Evolutionary conservation across 2,888 invertebrate genomes (phyloP), one percentile per base, ranked within the genome.

Genomic region (Nephrotoma guestfalica): DNA sequence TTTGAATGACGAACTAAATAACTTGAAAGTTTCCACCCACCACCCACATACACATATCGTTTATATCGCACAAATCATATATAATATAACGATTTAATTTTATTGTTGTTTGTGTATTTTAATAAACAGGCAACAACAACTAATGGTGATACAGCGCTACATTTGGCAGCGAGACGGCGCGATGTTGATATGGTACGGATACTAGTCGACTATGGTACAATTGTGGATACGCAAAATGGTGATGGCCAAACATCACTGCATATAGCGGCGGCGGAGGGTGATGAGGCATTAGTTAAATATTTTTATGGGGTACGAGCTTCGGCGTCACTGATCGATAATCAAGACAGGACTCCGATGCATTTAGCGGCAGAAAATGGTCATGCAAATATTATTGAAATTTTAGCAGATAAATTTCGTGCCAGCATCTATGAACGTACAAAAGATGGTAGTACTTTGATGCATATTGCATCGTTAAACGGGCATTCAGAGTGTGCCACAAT

Each of bases 401-500:
- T 99, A 86, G 97, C 98, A 0, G 99, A 99, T 91, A 99, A 99
- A 92, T 99, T 98, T 92, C 97, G 97, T 91, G 98, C 99, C 2
- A 98, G 98, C 88, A 97, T 99, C 89, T 96, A 97, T 90, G 98
- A 98, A 91, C 93, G 99, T 88, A 99, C 99, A 2, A 98, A 98
- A 91, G 99, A 99, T 91, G 99, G 99, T 87, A 98, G 97, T 89
- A 99, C 99, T 0, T 93, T 99, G 88, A 98, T 99, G 97, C 99
- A 99, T 91, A 98, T 99, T 88, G 99, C 99, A 0, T 98, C 99
- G 0, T 93, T 98, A 88, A 97, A 97, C 90, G 99, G 99, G 0
- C 99, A 99, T 91, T 98, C 99, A 0, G 99, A 99, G 90, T 99
- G 99, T 89, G 99, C 99, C 85, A 96, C 98, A 93, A 98, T 98